Conservation (phyloP, 2,113 vertebrate species). For the Labeo rohita region DNA sequence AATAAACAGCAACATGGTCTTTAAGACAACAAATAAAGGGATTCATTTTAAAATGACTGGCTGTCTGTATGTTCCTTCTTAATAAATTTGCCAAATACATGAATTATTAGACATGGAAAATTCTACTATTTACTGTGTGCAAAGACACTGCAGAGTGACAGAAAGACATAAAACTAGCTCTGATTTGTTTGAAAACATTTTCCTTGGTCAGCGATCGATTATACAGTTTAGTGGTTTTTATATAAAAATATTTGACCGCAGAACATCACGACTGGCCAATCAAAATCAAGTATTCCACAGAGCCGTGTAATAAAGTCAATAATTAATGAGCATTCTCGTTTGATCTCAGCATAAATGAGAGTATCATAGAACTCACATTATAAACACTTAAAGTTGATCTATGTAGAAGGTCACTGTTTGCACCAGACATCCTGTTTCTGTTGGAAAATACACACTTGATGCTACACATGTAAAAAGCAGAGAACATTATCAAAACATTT, state of each 20-base stretch:
- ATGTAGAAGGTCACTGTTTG: conserved; percentile 76
- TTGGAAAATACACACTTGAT: conserved; percentile 1
- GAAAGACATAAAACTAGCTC: neutral
- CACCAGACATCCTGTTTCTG: conserved; percentile 70
- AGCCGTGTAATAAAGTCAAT: neutral
- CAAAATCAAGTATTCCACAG: neutral
- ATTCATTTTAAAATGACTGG: neutral
- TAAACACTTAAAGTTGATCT: conserved; percentile 76
- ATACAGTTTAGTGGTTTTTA: neutral
- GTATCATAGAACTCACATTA: conserved; percentile 64
- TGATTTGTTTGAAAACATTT: neutral
- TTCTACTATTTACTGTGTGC: neutral
- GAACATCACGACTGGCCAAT: neutral
- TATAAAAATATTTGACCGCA: neutral
- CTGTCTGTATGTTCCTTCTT: neutral
- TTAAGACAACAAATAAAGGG: neutral
- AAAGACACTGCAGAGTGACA: neutral
- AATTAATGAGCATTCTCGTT: neutral
- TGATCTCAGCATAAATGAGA: neutral
- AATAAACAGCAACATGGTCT: neutral
- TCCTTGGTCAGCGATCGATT: neutral
- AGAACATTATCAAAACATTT: neutral
- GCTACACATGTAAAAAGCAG: neutral
- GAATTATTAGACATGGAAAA: too few species aligned
- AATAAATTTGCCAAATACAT: neutral